These are phyloP conservation scores for Mythimna vitellina DNA, from an alignment of 2,888 invertebrate genomes.

Conservation along the genomic window DNA sequence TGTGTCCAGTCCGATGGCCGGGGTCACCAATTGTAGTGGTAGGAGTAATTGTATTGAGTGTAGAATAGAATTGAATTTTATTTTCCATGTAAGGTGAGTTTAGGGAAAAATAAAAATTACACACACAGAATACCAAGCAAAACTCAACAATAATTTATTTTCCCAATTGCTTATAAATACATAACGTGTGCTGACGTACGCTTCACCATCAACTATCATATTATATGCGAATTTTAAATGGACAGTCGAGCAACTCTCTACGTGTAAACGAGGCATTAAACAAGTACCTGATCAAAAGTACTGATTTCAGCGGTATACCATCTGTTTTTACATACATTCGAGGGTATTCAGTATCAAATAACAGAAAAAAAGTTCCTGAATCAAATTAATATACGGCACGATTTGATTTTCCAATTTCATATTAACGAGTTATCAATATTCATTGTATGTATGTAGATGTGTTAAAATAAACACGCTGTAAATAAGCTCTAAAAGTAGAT, in stretches of 20 bases:
- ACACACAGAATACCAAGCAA: too few species aligned
- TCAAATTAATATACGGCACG: constrained; percentile 18
- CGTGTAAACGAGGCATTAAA: constrained; percentile 12
- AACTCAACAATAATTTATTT: too few species aligned
- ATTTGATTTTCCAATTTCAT: constrained; percentile 22
- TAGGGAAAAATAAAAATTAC: too few species aligned
- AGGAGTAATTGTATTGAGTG: too few species aligned
- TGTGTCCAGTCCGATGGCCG: too few species aligned
- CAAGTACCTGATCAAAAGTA: constrained; percentile 43
- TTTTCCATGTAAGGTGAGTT: too few species aligned
- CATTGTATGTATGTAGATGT: constrained; percentile 46
- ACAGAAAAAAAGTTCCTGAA: constrained; percentile 55
- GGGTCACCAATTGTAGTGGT: too few species aligned
- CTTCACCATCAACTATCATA: too few species aligned
- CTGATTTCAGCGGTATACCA: constrained; percentile 23
- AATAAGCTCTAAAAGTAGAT: constrained; percentile 62
- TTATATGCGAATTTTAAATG: neutral
- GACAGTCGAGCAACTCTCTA: constrained; percentile 13
- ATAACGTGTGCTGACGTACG: too few species aligned
- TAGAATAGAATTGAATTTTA: too few species aligned
- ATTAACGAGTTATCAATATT: constrained; percentile 35
- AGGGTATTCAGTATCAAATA: constrained; percentile 28
- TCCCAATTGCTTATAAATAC: too few species aligned
- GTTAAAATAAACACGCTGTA: constrained; percentile 60
- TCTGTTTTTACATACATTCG: constrained; percentile 22